Evolutionary conservation across 64 coral and sea anemone genomes (phyloP), one percentile per base, ranked within the genome.

Genomic region (Montipora sp.): DNA sequence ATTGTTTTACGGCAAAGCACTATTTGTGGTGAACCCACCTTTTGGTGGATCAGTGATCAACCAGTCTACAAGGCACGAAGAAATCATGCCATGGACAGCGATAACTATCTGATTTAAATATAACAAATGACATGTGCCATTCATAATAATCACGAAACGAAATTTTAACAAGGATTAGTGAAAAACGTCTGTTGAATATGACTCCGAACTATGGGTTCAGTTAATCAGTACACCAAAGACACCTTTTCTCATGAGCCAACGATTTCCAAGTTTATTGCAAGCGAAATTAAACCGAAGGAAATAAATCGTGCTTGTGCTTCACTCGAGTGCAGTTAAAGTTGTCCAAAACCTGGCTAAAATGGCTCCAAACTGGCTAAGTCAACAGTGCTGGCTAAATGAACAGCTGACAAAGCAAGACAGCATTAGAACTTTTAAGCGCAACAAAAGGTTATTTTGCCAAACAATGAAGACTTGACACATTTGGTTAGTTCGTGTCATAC

Each of bases 361-460:
- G 83, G 75, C 76, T 22, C 65, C 44, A 87, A 92, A 71, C 71
- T 86, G 75, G 47, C 79, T 63, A 88, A 59, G 91, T 87, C 60
- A 93, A 88, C 76, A 93, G 81, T 88, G 91, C 91, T 88, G 91
- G 20, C 75, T 75, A 93, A 93, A 93, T 93, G 87, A 80, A 83
- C 91, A 93, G 91, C 91, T 93, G 91, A 70, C 48, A 93, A 68
- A 88, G 61, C 91, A 88, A 72, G 19, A 21, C 48, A 93, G 91
- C 91, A 93, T 93, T 93, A 93, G 70, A 88, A 93, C 45, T 93
- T 93, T 93, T 93, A 21, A 72, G 60, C 22, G 66, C 80, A 86
- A 88, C 91, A 93, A 93, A 93, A 27, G 77, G 22, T 57, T 87
- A 51, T 72, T 78, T 87, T 49, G 27, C 22, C 81, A 73, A 93